Conservation (phyloP, 1,140 invertebrate species). For the Carcinoscorpius rotundicauda region DNA sequence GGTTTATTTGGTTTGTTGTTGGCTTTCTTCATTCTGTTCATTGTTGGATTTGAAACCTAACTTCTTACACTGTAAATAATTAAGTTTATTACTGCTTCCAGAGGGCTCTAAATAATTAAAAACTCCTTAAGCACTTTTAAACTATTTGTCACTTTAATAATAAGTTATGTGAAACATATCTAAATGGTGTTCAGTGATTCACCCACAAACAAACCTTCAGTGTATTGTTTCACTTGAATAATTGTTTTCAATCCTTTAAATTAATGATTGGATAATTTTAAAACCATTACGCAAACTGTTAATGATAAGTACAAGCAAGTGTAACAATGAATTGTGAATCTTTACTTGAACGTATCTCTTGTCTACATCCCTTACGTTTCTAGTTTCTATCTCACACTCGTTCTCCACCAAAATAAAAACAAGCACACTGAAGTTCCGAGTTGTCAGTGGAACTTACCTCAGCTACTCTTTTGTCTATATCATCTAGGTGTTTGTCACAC, state of each 20-base stretch:
- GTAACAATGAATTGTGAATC: constrained; percentile 78
- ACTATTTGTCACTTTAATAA: too few relatives aligned
- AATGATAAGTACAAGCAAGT: constrained; percentile 75
- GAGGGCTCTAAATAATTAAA: constrained; percentile 56
- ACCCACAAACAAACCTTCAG: too few relatives aligned
- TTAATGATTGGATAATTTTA: background rate
- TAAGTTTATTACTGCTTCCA: constrained; percentile 48
- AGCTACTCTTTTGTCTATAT: constrained; percentile 72
- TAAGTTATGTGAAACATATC: too few relatives aligned
- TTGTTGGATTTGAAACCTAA: background rate
- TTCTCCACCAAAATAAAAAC: constrained; percentile 77
- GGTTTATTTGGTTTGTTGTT: background rate
- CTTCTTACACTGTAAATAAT: background rate
- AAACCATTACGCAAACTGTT: constrained; percentile 47
- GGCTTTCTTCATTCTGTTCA: background rate
- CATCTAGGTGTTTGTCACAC: constrained; percentile 69
- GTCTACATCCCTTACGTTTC: constrained; percentile 39
- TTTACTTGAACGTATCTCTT: constrained; percentile 68
- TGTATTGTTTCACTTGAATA: too few relatives aligned
- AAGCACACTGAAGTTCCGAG: constrained; percentile 80
- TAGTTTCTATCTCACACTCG: too few relatives aligned
- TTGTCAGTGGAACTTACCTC: constrained; percentile 62
- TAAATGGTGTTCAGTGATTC: too few relatives aligned
- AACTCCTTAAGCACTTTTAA: too few relatives aligned
- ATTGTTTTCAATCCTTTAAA: too few relatives aligned